Evolutionary conservation across 2,888 invertebrate genomes (phyloP), one percentile per base, ranked within the genome.

Genomic region (Escarpia spicata): DNA sequence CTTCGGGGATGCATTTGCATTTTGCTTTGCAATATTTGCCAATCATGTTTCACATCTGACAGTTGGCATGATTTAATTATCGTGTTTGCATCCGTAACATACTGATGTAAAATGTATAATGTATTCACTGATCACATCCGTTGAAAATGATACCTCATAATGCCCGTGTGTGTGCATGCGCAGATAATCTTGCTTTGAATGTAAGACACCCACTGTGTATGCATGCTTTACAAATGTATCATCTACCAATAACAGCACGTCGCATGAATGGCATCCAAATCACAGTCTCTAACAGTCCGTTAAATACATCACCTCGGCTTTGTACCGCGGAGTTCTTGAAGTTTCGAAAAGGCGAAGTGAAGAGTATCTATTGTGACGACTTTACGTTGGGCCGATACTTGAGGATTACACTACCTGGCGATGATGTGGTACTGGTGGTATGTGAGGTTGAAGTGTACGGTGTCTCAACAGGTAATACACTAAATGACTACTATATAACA

Each of bases 391-490:
- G 75, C n/a, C 75, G 26, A 75, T 75, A 26, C n/a, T n/a, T 75
- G 19, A 75, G 75, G 75, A 75, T 75, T 75, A 75, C 75, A 26
- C n/a, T 75, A 75, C 75, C 75, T 75, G 75, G 75, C 75, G 19
- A 75, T 6, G 19, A 15, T 4, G 19, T 19, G 26, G 6, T 3
- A 75, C 75, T 75, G 19, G 75, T 75, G 75, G 19, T 75, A 75
- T 75, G 75, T 75, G 75, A 75, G n/a, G 75, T 75, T 75, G 75
- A 75, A 75, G 75, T 75, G 26, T 75, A 75, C 75, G 75, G 75
- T 75, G 6, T 26, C 75, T 0, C 4, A 75, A 15, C n/a, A 75
- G 75, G 75, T 75, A 75, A 75, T 19, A n/a, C 75, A 75, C 52
- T 52, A 52, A 4, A 45, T 45, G 6, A 45, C 45, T 45, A 9